Evolutionary conservation across 2,113 vertebrate species (phyloP).

Genomic region (Dendrocopos noguchii): DNA sequence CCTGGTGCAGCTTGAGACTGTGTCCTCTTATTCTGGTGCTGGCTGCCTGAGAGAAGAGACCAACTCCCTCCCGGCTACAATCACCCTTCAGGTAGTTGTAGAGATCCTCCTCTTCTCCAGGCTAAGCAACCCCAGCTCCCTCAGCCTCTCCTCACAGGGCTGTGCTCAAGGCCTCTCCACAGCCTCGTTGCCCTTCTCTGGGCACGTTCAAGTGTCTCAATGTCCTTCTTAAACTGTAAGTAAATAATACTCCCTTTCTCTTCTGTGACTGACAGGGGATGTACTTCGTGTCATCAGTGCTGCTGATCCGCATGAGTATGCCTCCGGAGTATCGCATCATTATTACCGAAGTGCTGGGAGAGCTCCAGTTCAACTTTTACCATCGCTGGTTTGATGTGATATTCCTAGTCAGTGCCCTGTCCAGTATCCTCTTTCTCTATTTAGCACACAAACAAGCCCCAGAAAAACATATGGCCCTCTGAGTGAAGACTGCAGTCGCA

Average conservation of each 20-base stretch:
- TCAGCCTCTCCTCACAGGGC: no score
- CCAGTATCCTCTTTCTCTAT: conserved; percentile 98
- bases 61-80: no score
- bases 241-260: background rate
- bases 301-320: conserved; percentile 99
- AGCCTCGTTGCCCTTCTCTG: no score
- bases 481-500: background rate
- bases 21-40: no score
- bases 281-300: conserved; percentile 97
- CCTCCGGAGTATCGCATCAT: conserved; percentile 95
- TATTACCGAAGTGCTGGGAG: conserved; percentile 93
- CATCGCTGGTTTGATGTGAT: conserved; percentile 99
- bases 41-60: no score
- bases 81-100: no score
- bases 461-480: conserved; percentile 92
- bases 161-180: no score
- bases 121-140: no score
- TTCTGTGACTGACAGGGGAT: conserved; percentile 83
- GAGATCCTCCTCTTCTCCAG: no score
- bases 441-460: conserved; percentile 97
- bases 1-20: no score
- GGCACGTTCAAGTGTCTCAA: no score
- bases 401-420: conserved; percentile 96
- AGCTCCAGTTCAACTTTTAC: conserved; percentile 98
- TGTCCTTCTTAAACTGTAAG: no score